These are phyloP conservation scores for Dermolepida albohirtum DNA, from an alignment of 2,888 invertebrate genomes.

Conservation along the genomic window DNA sequence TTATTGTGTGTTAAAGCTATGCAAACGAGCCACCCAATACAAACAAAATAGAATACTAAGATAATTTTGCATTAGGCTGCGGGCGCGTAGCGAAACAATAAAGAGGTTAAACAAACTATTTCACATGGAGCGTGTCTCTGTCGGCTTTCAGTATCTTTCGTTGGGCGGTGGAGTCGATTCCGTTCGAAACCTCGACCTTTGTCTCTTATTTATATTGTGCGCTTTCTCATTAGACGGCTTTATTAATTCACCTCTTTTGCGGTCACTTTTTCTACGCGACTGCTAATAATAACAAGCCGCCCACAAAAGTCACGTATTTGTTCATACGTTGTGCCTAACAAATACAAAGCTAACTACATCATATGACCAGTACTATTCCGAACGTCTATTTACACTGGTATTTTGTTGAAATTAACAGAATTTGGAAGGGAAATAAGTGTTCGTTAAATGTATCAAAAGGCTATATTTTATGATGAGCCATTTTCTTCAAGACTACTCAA, in stretches of 20 bases:
- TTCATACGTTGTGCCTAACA: slow-evolving; percentile 15
- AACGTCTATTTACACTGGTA: slow-evolving; percentile 9
- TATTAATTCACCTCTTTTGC: slow-evolving; percentile 28
- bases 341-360: background rate
- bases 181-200: slow-evolving; percentile 27
- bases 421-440: background rate
- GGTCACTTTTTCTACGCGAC: slow-evolving; percentile 26
- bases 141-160: slow-evolving; percentile 10
- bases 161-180: slow-evolving; percentile 8
- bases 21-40: slow-evolving; percentile 1
- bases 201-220: slow-evolving; percentile 20
- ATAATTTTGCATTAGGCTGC: background rate
- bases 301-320: slow-evolving; percentile 23
- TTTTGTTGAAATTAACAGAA: background rate
- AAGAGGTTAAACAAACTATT: slow-evolving; percentile 22
- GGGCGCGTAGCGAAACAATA: slow-evolving; percentile 1
- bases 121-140: slow-evolving; percentile 12
- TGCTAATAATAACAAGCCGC: slow-evolving; percentile 25
- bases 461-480: too few species aligned
- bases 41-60: slow-evolving; percentile 1
- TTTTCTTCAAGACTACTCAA: too few species aligned
- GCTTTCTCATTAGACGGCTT: slow-evolving; percentile 32
- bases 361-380: background rate
- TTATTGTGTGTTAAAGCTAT: slow-evolving; percentile 8
- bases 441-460: too few species aligned